Percentiles rank a stretch among this genome's conserved stretches.
These are phyloP conservation scores for Clamator glandarius DNA, from an alignment of 2,797 vertebrate genomes.

Conservation along the genomic window DNA sequence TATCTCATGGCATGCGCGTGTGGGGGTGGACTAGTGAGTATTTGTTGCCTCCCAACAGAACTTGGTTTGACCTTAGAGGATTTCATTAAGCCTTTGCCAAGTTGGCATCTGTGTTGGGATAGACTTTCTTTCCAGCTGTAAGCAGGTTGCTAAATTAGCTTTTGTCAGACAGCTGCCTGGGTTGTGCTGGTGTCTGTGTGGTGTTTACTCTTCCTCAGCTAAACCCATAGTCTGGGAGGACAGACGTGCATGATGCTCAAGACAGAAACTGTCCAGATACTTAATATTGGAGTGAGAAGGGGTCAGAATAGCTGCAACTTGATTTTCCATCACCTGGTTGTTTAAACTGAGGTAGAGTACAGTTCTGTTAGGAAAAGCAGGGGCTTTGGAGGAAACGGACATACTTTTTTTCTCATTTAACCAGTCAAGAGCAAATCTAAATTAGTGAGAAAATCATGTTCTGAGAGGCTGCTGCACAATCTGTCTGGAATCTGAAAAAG, in stretches of 20 bases:
- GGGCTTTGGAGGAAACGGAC: fast-evolving
- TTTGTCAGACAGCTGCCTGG: conserved; percentile 85
- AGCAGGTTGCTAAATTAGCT: conserved; percentile 88
- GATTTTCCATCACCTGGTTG: neutral
- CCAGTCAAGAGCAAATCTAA: neutral
- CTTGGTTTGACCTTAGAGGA: conserved; percentile 83
- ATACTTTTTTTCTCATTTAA: neutral
- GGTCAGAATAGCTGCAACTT: neutral
- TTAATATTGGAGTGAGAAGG: neutral
- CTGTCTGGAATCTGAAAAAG: neutral
- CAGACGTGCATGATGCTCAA: neutral
- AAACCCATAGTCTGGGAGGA: conserved; percentile 43
- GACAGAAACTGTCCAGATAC: neutral
- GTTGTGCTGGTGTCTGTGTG: conserved; percentile 61
- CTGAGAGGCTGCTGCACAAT: neutral
- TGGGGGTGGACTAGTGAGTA: conserved; percentile 60
- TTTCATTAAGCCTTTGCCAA: conserved; percentile 86
- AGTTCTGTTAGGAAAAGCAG: neutral
- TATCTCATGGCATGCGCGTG: neutral
- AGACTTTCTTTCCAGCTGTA: conserved; percentile 84
- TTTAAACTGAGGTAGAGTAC: neutral
- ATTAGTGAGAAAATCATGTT: neutral
- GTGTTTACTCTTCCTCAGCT: conserved; percentile 37
- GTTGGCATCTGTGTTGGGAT: conserved; percentile 81
- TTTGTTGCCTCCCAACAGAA: conserved; percentile 76